phyloP scores from a whole-genome alignment of 2,113 vertebrate genomes.

The Dicrurus megarhynchus region DNA sequence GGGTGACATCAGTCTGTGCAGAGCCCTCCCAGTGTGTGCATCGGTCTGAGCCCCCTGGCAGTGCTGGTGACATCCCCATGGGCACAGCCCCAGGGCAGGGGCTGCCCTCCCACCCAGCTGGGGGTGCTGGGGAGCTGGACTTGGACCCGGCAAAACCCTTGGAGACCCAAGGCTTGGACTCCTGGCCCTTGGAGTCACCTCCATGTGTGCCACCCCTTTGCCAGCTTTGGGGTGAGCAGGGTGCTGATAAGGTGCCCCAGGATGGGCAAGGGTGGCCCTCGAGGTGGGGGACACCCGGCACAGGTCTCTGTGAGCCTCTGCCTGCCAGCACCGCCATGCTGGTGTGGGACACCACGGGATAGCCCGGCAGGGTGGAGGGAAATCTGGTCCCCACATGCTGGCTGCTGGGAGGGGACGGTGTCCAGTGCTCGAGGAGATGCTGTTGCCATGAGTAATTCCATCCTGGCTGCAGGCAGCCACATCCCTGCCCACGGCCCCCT shows the following conservation, averaged over 20 bases:
- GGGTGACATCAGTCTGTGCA: accelerated
- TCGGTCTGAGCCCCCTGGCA: accelerated
- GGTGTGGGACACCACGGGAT: neutral
- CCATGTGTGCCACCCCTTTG: neutral
- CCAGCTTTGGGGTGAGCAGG: neutral
- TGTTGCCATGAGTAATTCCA: neutral
- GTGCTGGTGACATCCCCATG: accelerated
- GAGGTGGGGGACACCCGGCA: neutral
- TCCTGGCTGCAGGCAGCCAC: neutral
- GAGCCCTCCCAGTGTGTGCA: neutral
- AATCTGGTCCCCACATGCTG: neutral
- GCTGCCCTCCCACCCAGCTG: neutral
- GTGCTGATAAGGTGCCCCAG: neutral
- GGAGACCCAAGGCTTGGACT: neutral
- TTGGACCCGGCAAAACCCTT: neutral
- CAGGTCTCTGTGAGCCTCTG: neutral
- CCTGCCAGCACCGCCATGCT: accelerated
- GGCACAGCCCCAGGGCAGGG: neutral
- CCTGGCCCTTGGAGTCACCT: neutral
- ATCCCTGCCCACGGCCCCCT: neutral
- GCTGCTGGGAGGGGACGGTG: neutral
- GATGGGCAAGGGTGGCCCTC: neutral
- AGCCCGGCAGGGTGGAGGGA: neutral
- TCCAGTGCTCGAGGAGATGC: neutral
- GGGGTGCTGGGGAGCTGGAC: neutral